Evolutionary conservation across 2,888 invertebrate genomes (phyloP), one percentile per base, ranked within the genome.

Genomic region (Clepsis dumicolana): DNA sequence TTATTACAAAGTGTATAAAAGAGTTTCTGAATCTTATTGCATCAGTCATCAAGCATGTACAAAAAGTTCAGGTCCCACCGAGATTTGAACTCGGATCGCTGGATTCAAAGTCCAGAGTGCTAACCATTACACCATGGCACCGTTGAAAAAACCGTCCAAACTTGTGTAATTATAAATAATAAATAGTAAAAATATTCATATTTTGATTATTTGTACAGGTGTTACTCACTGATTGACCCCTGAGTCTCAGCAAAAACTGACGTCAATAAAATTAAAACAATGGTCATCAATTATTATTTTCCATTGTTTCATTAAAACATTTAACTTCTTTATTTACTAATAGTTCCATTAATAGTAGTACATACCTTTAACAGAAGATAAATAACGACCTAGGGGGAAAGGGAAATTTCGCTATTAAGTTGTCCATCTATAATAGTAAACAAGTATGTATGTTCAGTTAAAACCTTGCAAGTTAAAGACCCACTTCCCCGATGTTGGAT

Each of bases 1-100:
- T n/a, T n/a, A n/a, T n/a, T n/a, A n/a, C n/a, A n/a, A n/a, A n/a
- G n/a, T n/a, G n/a, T n/a, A n/a, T n/a, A n/a, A n/a, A n/a, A n/a
- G 29, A 29, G 29, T 7, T 4, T 3, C 29, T 4, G 29, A 29
- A 29, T 29, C 3, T 4, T 29, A 29, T 29, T 3, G 29, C 3
- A 29, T 29, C 3, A 29, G 5, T 29, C 7, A 7, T 4, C 7
- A 4, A 29, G n/a, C 4, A 38, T 2, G 14, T n/a, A 38, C 24
- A 62, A 24, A 64, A 64, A 65, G 35, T 2, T 67, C 87, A 91
- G 95, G 95, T 95, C 94, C 95, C 95, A 95, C 96, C 95, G 96
- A 96, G 95, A 96, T 95, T 96, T 95, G 96, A 96, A 96, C 96
- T 95, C 95, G 95, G 96, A 96, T 96, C 95, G 95, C 94, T 95